A percentile compares a stretch with the other conserved stretches of the same genome.
Conservation (phyloP, 2,113 vertebrate species). For the Grantiella picta region DNA sequence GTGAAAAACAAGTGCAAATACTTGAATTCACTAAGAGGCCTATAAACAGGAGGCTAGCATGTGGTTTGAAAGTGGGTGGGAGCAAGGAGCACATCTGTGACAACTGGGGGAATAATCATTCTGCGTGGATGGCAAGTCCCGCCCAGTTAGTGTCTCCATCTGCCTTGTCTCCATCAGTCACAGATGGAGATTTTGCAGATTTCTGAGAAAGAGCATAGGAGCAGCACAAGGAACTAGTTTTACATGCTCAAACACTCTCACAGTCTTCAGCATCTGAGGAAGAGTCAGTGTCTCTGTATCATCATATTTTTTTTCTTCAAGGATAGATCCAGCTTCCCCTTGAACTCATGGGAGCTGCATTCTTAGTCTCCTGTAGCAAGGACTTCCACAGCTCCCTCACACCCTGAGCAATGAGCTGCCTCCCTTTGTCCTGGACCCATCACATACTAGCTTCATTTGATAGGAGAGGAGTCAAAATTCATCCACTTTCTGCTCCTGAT, state of each 20-base stretch:
- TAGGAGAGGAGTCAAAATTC: not conserved
- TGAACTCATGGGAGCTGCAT: not conserved
- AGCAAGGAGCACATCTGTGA: not conserved
- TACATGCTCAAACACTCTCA: not conserved
- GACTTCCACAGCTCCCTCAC: not conserved
- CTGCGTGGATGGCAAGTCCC: not conserved
- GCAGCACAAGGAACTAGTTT: not conserved
- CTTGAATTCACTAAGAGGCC: not conserved
- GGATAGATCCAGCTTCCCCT: not conserved
- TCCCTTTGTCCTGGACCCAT: not conserved
- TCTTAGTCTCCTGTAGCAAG: not conserved
- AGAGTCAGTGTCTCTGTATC: not conserved
- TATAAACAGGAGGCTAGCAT: not conserved
- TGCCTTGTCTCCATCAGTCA: not conserved
- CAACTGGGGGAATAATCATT: not conserved
- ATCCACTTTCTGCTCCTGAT: not conserved
- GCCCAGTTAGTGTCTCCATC: no score
- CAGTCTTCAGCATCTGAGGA: not conserved
- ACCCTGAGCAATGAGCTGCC: not conserved
- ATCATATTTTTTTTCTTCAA: not conserved
- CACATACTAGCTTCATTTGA: not conserved
- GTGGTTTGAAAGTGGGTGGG: not conserved
- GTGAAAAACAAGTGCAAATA: not conserved
- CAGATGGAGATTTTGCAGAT: not conserved
- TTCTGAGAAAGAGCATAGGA: not conserved